Percentiles rank a stretch among this genome's conserved stretches.
Conservation (phyloP, 2,113 vertebrate genomes). For the Oncorhynchus mykiss region DNA sequence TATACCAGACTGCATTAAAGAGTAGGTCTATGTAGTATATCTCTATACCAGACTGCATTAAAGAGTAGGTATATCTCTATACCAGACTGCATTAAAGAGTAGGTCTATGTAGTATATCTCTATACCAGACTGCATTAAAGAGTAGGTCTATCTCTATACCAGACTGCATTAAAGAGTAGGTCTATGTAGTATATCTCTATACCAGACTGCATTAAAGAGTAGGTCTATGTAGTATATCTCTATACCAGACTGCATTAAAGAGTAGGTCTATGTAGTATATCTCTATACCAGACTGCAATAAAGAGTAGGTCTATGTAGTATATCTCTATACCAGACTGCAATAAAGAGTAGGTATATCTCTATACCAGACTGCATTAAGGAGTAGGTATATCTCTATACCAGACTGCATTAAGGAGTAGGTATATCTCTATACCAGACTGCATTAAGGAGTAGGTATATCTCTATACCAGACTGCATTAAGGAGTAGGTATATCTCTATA, state of each 20-base stretch:
- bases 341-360: not conserved
- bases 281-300: not conserved
- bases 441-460: not conserved
- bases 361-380: not conserved
- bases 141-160: too few relatives aligned
- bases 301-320: constrained; percentile 11
- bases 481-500: too few relatives aligned
- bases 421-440: constrained; percentile 32
- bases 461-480: too few relatives aligned
- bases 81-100: not conserved
- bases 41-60: constrained; percentile 97
- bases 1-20: not conserved
- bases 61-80: constrained; percentile 84
- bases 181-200: too few relatives aligned
- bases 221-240: too few relatives aligned
- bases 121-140: too few relatives aligned
- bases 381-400: constrained; percentile 80
- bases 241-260: too few relatives aligned
- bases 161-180: constrained; percentile 1
- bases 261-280: not conserved
- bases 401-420: constrained; percentile 98
- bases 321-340: too few relatives aligned
- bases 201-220: too few relatives aligned
- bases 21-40: constrained; percentile 48
- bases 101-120: too few relatives aligned